These are phyloP conservation scores for Ethmia dodecea DNA, from an alignment of 2,888 invertebrate genomes.

Conservation along the genomic window DNA sequence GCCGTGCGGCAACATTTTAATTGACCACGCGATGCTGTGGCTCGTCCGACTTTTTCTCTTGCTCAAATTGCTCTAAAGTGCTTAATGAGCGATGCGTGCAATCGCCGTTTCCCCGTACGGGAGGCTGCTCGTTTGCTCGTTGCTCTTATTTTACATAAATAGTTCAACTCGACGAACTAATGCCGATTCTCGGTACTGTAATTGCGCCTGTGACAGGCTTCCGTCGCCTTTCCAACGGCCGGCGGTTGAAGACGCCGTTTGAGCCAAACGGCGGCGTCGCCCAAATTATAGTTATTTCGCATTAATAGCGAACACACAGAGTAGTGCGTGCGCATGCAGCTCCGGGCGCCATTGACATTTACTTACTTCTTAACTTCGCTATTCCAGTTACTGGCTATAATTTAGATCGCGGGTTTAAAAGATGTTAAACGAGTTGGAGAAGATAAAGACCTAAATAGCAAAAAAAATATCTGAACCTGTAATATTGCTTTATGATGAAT, in stretches of 20 bases:
- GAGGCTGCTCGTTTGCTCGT: constrained; percentile 59
- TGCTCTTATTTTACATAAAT: constrained; percentile 76
- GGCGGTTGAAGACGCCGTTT: constrained; percentile 54
- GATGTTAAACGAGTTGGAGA: neutral
- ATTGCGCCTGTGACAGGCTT: constrained; percentile 75
- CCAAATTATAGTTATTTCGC: constrained; percentile 72
- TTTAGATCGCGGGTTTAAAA: constrained; percentile 10
- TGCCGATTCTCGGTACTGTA: constrained; percentile 74
- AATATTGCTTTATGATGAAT: too few relatives aligned
- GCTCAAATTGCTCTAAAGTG: constrained; percentile 76
- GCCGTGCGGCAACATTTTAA: constrained; percentile 68
- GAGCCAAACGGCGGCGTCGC: constrained; percentile 52
- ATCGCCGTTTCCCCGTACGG: constrained; percentile 73
- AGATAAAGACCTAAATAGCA: too few relatives aligned
- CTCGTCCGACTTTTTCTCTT: constrained; percentile 70
- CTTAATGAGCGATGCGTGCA: constrained; percentile 78
- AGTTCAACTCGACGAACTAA: constrained; percentile 71
- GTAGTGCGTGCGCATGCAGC: constrained; percentile 56
- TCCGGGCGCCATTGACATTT: constrained; percentile 56
- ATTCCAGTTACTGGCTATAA: constrained; percentile 7
- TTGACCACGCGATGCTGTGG: constrained; percentile 74
- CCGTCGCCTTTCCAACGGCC: constrained; percentile 66
- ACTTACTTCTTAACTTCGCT: constrained; percentile 27
- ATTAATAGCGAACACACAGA: constrained; percentile 64
- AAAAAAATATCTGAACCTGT: too few relatives aligned